A percentile compares a stretch with the other conserved stretches of the same genome.
Evolutionary conservation across 2,888 invertebrate genomes (phyloP).

Genomic region (Epinotia nisella): DNA sequence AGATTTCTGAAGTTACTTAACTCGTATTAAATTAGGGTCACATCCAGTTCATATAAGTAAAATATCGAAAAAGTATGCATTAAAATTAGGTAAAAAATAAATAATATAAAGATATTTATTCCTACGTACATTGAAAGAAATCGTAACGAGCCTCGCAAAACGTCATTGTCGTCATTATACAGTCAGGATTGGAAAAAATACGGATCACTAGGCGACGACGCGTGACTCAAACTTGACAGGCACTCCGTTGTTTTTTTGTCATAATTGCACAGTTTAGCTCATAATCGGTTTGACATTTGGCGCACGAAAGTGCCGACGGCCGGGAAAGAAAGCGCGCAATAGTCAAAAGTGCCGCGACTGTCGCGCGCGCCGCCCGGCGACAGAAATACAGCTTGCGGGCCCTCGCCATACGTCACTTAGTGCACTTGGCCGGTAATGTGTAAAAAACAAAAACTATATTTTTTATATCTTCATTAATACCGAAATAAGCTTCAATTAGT

Average conservation of each 20-base stretch:
- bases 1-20: too few species aligned
- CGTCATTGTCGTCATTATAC: too few species aligned
- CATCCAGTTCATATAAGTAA: too few species aligned
- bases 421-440: constrained; percentile 12
- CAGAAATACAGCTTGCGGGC: constrained; percentile 56
- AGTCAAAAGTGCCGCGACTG: constrained; percentile 69
- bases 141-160: too few species aligned
- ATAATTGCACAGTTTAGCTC: constrained; percentile 39
- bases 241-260: constrained; percentile 17
- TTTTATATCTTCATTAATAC: background rate
- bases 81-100: too few species aligned
- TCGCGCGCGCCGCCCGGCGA: constrained; percentile 61
- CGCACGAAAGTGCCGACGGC: constrained; percentile 44
- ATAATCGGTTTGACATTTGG: constrained; percentile 40
- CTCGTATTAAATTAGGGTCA: too few species aligned
- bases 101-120: too few species aligned
- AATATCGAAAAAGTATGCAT: too few species aligned
- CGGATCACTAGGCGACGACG: constrained; percentile 4
- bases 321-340: constrained; percentile 55
- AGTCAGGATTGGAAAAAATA: constrained; percentile 1
- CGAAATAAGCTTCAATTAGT: background rate
- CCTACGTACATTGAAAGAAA: too few species aligned
- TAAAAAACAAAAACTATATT: constrained; percentile 3
- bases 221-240: constrained; percentile 24
- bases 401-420: constrained; percentile 41